Percentiles rank a stretch among this genome's conserved stretches.
These are phyloP conservation scores for Enteromius afrohamiltoni DNA, from an alignment of 2,797 vertebrate genomes.

Conservation along the genomic window DNA sequence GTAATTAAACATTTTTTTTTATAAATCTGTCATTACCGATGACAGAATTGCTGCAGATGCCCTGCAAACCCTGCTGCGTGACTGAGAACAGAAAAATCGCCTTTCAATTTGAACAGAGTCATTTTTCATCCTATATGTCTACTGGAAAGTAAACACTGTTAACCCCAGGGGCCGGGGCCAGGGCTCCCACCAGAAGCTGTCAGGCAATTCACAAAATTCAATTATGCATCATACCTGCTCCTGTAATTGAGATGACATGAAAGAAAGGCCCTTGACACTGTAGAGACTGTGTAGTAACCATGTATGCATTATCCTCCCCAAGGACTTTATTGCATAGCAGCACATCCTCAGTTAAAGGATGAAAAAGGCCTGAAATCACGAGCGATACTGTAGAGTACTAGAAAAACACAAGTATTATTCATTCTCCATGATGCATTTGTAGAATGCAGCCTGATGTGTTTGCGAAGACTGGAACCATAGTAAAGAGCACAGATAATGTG, in stretches of 20 bases:
- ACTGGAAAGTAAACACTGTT: constrained; percentile 49
- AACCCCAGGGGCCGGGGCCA: constrained; percentile 31
- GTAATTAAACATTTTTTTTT: constrained; percentile 4
- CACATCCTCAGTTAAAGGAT: constrained; percentile 23
- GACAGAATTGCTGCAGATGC: constrained; percentile 4
- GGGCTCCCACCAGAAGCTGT: constrained; percentile 28
- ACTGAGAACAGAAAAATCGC: constrained; percentile 26
- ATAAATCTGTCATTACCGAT: constrained; percentile 10
- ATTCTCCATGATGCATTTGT: neutral
- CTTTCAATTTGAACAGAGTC: constrained; percentile 35
- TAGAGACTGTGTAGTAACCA: constrained; percentile 36
- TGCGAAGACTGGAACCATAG: constrained; percentile 27
- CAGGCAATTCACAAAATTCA: constrained; percentile 47
- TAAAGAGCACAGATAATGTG: constrained; percentile 21
- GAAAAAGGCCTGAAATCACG: constrained; percentile 17
- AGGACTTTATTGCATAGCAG: constrained; percentile 46
- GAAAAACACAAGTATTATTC: constrained; percentile 6
- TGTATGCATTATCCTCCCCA: constrained; percentile 25
- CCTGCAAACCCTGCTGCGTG: neutral
- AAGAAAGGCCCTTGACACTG: constrained; percentile 45
- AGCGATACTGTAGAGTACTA: neutral
- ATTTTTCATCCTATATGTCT: constrained; percentile 33
- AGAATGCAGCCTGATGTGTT: constrained; percentile 8
- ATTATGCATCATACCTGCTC: constrained; percentile 50
- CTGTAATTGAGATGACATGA: constrained; percentile 47